A percentile compares a stretch with the other conserved stretches of the same genome.
Conservation (phyloP, 2,797 vertebrate genomes). For the Coregonus ussuriensis region DNA sequence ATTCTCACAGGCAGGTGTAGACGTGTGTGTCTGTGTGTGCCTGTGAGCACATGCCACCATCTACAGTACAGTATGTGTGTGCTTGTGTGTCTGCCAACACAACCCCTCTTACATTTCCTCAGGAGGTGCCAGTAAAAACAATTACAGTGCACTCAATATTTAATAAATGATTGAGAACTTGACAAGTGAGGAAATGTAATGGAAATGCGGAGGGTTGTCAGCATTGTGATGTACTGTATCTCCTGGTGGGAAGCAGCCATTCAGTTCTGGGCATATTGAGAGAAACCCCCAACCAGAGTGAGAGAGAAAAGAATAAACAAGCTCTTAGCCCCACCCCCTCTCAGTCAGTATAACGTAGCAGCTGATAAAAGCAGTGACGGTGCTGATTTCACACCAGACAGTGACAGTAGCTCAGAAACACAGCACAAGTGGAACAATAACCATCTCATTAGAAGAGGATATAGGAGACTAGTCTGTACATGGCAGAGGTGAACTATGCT, state of each 20-base stretch:
- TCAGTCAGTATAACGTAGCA: neutral
- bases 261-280: neutral
- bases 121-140: neutral
- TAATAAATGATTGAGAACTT: neutral
- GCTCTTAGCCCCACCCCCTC: neutral
- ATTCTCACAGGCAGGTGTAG: slow-evolving; percentile 21
- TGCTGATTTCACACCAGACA: slow-evolving; percentile 15
- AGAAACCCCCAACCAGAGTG: neutral
- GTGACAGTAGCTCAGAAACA: slow-evolving; percentile 4
- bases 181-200: neutral
- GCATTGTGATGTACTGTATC: neutral
- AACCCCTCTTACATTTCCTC: slow-evolving; percentile 15
- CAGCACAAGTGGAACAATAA: slow-evolving; percentile 10
- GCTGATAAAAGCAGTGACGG: slow-evolving; percentile 29
- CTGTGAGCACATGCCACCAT: slow-evolving; percentile 16
- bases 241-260: neutral
- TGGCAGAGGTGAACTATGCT: slow-evolving; percentile 76
- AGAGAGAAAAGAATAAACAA: too few relatives aligned
- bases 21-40: slow-evolving; percentile 26
- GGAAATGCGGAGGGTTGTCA: neutral
- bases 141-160: slow-evolving; percentile 17
- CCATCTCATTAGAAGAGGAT: slow-evolving; percentile 28
- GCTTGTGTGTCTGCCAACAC: neutral
- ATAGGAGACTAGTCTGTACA: slow-evolving; percentile 62
- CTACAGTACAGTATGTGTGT: neutral